phyloP scores from a whole-genome alignment of 2,113 vertebrate genomes.

The Melanocharis versteri region DNA sequence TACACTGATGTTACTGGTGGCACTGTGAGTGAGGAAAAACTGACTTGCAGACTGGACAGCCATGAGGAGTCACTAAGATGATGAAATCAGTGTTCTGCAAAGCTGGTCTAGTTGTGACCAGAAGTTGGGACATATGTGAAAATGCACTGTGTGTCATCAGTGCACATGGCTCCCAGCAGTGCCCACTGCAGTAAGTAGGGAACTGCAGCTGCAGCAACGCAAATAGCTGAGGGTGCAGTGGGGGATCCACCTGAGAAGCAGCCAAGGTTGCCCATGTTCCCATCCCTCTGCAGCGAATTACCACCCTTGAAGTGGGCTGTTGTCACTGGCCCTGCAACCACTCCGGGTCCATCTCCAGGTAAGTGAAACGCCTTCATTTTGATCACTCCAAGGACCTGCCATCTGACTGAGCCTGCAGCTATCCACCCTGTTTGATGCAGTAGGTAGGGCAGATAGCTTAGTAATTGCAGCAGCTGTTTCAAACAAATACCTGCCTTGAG shows the following conservation, averaged over 20 bases:
- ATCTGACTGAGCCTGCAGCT: neutral
- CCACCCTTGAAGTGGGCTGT: neutral
- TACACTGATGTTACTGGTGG: neutral
- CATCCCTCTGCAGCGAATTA: neutral
- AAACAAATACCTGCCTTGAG: neutral
- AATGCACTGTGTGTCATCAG: neutral
- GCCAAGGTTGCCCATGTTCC: neutral
- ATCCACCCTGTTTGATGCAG: neutral
- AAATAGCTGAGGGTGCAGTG: neutral
- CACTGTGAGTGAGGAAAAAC: neutral
- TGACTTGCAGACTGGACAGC: neutral
- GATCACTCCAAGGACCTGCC: neutral
- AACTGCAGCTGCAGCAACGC: neutral
- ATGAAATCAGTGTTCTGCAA: neutral
- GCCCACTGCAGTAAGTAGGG: neutral
- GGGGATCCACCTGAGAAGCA: neutral
- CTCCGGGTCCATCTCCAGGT: neutral
- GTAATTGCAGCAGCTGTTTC: neutral
- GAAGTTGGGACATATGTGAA: neutral
- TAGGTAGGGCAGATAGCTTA: neutral
- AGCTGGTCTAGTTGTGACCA: neutral
- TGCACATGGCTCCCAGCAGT: neutral
- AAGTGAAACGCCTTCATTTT: neutral
- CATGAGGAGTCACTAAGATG: neutral
- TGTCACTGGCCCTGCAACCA: neutral